These are phyloP conservation scores for Microtus richardsoni DNA, from an alignment of 2,113 vertebrate genomes.

Conservation along the genomic window DNA sequence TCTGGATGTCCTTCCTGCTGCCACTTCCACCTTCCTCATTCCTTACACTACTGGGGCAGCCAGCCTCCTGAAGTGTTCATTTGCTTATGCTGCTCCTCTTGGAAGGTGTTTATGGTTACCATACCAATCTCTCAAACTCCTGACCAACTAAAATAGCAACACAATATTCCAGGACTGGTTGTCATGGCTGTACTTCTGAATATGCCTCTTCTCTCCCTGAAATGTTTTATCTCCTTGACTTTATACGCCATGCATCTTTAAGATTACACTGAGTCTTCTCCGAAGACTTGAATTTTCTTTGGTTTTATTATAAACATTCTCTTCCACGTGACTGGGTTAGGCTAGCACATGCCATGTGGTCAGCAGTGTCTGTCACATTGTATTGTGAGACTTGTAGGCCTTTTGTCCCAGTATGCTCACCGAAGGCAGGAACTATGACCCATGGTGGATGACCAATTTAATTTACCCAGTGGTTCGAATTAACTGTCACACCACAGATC, in stretches of 20 bases:
- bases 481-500: constrained; percentile 19
- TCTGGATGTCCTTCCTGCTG: not conserved
- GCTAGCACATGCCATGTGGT: not conserved
- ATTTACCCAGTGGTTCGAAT: not conserved
- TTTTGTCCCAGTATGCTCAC: not conserved
- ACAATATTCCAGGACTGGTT: not conserved
- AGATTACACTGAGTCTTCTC: constrained; percentile 5
- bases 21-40: not conserved
- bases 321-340: not conserved
- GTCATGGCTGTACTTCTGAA: not conserved
- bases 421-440: not conserved
- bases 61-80: not conserved
- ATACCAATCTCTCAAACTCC: not conserved
- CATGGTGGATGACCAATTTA: not conserved
- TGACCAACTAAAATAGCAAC: not conserved
- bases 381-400: not conserved
- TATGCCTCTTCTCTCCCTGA: not conserved
- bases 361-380: not conserved
- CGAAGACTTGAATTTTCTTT: constrained; percentile 8
- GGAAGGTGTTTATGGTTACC: not conserved
- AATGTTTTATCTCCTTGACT: constrained; percentile 29
- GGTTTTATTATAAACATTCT: not conserved
- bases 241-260: not conserved
- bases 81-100: not conserved
- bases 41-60: not conserved